Base-by-base conservation (phyloP, 2,888 invertebrate species). In the Helleia helle region DNA sequence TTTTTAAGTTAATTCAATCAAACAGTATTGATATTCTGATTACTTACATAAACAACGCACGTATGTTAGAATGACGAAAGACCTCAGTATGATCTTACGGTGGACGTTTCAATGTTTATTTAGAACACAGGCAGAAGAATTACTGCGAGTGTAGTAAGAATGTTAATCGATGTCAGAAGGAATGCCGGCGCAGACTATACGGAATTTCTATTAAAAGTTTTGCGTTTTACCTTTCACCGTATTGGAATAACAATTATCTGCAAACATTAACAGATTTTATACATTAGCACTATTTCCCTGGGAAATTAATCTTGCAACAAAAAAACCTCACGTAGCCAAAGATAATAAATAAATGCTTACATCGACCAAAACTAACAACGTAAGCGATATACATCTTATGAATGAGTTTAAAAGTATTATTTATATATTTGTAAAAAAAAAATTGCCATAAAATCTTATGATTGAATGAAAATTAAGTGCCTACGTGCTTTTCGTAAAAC, bases 141-240 rank as follows among this genome's bases (percentile, higher is more conserved):
- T 15, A 15, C 18, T 7, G 17, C n/a, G 11, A 22, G 11, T 18
- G 12, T 9, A 22, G 1, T 22, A 18, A 5, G 34, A 34, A 34
- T 22, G 34, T 22, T 34, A 34, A 34, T 34, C 18, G 34, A 34
- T 18, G 8, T 8, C 15, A 12, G 34, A 9, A 6, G 31, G 18
- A 17, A 34, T 34, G 34, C 34, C 11, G 22, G 18, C 34, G 22
- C 34, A 18, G 11, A 18, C 13, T 12, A 34, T 22, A 11, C 11
- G 34, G 34, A 34, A 34, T 34, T 34, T 34, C 34, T 12, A 34
- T 34, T 34, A 22, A 34, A 34, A 34, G 34, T 34, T 34, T 34
- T 34, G 34, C 34, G 4, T 9, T 6, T 34, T 34, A 34, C 34
- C 34, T 22, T 34, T 34, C 34, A 34, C 34, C 12, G 11, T 15